Percentiles rank a stretch among this genome's conserved stretches.
Conservation (phyloP, 2,797 vertebrate genomes). For the Siniperca undulata region DNA sequence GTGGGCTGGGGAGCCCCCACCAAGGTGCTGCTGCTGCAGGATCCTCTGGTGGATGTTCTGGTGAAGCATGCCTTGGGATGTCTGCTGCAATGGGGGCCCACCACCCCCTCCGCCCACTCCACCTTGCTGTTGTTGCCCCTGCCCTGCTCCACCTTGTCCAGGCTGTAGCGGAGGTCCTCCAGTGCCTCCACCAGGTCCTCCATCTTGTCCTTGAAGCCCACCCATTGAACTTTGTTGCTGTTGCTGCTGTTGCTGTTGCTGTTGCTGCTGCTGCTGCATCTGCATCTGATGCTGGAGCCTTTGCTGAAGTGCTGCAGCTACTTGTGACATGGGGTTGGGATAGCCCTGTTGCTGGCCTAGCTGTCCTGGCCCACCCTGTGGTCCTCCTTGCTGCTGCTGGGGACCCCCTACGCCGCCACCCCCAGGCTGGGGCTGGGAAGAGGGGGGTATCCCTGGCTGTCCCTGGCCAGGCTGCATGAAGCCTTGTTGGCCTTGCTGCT, state of each 20-base stretch:
- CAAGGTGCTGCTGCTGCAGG: conserved; percentile 92
- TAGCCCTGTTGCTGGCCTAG: conserved; percentile 83
- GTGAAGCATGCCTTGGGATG: conserved; percentile 86
- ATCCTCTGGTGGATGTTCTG: conserved; percentile 93
- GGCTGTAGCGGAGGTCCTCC: conserved; percentile 78
- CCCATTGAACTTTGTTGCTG: conserved; percentile 89
- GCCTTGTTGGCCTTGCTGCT: conserved; percentile 79
- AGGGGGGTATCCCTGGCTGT: conserved; percentile 73
- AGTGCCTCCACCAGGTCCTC: conserved; percentile 73
- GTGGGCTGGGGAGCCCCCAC: conserved; percentile 89
- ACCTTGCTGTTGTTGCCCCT: conserved; percentile 83
- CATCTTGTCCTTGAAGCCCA: conserved; percentile 84
- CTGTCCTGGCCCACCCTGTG: conserved; percentile 76
- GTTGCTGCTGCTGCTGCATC: conserved; percentile 85
- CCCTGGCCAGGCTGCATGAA: conserved; percentile 82
- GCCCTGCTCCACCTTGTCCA: conserved; percentile 81
- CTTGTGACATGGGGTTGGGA: conserved; percentile 82
- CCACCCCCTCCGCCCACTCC: conserved; percentile 60
- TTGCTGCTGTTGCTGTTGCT: conserved; percentile 74
- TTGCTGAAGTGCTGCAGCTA: conserved; percentile 86
- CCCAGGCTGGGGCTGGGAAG: conserved; percentile 79
- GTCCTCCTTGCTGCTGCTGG: conserved; percentile 87
- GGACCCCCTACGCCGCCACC: conserved; percentile 77
- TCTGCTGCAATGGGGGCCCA: conserved; percentile 78
- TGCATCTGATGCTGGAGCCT: conserved; percentile 89